Evolutionary conservation across 2,113 vertebrate genomes (phyloP).

Genomic region (Murina feae): DNA sequence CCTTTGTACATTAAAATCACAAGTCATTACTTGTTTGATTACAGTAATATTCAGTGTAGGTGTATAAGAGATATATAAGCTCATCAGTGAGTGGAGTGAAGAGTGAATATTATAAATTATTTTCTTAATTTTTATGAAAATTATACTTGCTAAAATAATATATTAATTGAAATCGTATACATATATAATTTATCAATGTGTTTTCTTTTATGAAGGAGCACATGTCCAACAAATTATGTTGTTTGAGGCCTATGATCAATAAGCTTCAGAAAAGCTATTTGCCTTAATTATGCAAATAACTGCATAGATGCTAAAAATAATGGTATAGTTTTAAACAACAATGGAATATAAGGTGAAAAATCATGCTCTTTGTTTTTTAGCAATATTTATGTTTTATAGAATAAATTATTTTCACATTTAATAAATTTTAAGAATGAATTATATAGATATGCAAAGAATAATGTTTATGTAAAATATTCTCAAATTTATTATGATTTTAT

Average conservation of each 20-base stretch:
- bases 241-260: background rate
- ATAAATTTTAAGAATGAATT: background rate
- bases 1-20: background rate
- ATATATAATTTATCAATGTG: background rate
- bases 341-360: background rate
- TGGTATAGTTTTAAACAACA: background rate
- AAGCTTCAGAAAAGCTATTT: background rate
- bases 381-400: background rate
- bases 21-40: background rate
- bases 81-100: background rate
- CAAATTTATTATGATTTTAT: background rate
- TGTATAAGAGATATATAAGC: background rate
- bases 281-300: background rate
- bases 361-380: background rate
- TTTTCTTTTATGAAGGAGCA: background rate
- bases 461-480: background rate
- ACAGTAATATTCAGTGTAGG: background rate
- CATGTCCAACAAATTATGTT: background rate
- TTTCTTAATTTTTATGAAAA: background rate
- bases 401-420: background rate
- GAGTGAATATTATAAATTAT: background rate
- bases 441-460: background rate
- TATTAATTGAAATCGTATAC: background rate
- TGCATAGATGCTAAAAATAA: background rate
- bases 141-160: background rate